Conservation (phyloP, 2,888 invertebrate species). For the Pimpla rufipes region DNA sequence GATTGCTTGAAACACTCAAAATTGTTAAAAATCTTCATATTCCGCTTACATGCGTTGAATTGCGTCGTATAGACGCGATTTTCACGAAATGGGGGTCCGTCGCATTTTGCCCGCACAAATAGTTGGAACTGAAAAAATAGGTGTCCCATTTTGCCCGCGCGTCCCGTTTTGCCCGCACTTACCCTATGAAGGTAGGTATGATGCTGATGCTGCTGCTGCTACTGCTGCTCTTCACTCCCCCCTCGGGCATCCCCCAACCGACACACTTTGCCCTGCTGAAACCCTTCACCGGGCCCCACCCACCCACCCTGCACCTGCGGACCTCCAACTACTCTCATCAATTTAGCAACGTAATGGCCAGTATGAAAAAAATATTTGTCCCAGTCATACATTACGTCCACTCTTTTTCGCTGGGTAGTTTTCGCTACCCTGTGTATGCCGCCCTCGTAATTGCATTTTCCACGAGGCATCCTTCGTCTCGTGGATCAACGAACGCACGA, state of each 20-base stretch:
- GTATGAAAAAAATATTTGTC: conserved; percentile 70
- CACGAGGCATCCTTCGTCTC: not conserved
- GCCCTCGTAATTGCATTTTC: conserved; percentile 7
- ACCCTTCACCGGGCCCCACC: not conserved
- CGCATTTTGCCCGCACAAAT: too few species aligned
- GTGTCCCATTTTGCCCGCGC: too few species aligned
- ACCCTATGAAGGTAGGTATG: too few species aligned
- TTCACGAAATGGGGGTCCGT: too few species aligned
- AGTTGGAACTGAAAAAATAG: too few species aligned
- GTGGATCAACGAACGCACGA: conserved; percentile 1
- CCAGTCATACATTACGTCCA: conserved; percentile 38
- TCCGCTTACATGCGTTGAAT: too few species aligned
- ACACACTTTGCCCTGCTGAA: conserved; percentile 23
- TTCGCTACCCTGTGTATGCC: not conserved
- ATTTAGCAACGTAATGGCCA: conserved; percentile 70
- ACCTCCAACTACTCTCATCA: conserved; percentile 50
- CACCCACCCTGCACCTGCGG: not conserved
- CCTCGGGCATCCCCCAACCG: conserved; percentile 14
- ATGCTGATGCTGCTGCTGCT: too few species aligned
- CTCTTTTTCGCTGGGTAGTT: conserved; percentile 32
- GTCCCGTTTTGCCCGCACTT: too few species aligned
- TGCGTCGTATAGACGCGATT: too few species aligned
- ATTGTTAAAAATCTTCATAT: too few species aligned
- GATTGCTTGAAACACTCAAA: too few species aligned
- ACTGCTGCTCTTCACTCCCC: conserved; percentile 19